These are phyloP conservation scores for Dinothrombium tinctorium DNA, from an alignment of 1,140 invertebrate genomes.

Conservation along the genomic window DNA sequence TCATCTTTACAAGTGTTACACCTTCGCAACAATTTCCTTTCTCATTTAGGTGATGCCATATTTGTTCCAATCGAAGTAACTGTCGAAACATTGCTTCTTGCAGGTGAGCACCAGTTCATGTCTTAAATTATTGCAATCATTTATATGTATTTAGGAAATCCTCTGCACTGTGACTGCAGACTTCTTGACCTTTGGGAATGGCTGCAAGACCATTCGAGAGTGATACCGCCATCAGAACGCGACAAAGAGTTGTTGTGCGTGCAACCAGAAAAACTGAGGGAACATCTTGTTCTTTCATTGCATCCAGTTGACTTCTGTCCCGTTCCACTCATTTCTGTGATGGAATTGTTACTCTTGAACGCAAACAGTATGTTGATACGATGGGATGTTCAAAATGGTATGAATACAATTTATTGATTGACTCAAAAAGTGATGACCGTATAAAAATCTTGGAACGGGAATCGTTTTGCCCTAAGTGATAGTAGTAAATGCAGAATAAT, in stretches of 20 bases:
- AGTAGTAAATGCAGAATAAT: no score
- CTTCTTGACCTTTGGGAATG: slow-evolving; percentile 64
- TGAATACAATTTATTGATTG: no score
- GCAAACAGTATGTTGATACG: slow-evolving; percentile 61
- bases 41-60: slow-evolving; percentile 42
- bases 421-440: no score
- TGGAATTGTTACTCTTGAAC: slow-evolving; percentile 63
- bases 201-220: slow-evolving; percentile 55
- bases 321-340: slow-evolving; percentile 44
- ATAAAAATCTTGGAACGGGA: no score
- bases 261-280: slow-evolving; percentile 45
- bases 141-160: slow-evolving; percentile 38
- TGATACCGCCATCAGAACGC: slow-evolving; percentile 20
- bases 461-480: no score
- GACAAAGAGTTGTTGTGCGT: slow-evolving; percentile 36
- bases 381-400: slow-evolving; percentile 69
- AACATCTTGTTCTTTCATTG: slow-evolving; percentile 44
- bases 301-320: slow-evolving; percentile 55
- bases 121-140: background rate
- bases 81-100: slow-evolving; percentile 23
- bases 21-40: slow-evolving; percentile 56
- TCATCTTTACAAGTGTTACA: slow-evolving; percentile 53
- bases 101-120: slow-evolving; percentile 16
- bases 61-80: slow-evolving; percentile 16
- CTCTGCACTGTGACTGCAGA: slow-evolving; percentile 52